Base-by-base conservation (phyloP, 2,888 invertebrate species). In the Ischnura elegans region DNA sequence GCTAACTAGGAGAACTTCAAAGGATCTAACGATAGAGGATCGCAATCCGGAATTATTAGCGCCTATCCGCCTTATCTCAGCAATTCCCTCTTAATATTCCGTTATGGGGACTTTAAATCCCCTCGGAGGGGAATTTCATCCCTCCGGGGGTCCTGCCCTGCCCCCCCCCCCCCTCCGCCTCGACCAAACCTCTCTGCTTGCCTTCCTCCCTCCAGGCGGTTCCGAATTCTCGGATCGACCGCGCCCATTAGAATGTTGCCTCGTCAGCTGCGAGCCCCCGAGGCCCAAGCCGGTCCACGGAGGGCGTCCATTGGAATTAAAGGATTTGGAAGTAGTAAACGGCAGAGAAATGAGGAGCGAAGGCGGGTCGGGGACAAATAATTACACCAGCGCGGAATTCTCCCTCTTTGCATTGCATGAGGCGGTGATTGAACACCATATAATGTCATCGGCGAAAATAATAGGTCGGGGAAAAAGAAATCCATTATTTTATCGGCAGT, bases 141-240 rank as follows among this genome's bases (percentile, higher is more conserved):
- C 61, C 43, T 13, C 90, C 43, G 25, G 43, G 43, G n/a, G 13
- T 36, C 76, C 76, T 13, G 21, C 29, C 42, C 19, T 46, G 61
- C 25, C 43, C 43, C 90, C 90, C 55, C 43, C 10, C 76, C 4
- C 43, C 45, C 43, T 55, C 87, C 51, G 6, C 51, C 19, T 1
- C 51, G 8, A 13, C 19, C 51, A 51, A 42, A 42, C 46, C 51
- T 87, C 29, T 10, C 42, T n/a, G 4, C 25, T 36, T 25, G 42
- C 46, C 29, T 21, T 42, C 16, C 36, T n/a, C 66, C 90, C 61
- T 42, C 16, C 6, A 3, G 90, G 61, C 61, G 25, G 16, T 43
- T 61, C 61, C 43, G 61, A 90, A 90, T 90, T 90, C 43, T 90
- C 61, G 61, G 55, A n/a, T 55, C n/a, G 61, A 90, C 90, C 90